These are phyloP conservation scores for Oreortyx pictus DNA, from an alignment of 2,797 vertebrate species.

Conservation along the genomic window DNA sequence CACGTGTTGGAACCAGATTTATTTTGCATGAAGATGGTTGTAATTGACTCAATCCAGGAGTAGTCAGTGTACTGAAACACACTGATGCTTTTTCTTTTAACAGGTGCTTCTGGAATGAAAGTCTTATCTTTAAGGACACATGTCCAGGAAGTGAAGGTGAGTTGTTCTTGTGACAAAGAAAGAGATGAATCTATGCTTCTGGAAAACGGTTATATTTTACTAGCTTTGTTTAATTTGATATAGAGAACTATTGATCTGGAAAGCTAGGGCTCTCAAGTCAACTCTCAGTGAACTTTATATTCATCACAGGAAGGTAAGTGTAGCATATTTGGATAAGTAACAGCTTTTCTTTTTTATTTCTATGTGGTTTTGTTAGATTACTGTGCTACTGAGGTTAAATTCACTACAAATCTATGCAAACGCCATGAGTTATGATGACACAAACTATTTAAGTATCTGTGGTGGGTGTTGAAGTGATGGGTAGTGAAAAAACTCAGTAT, in stretches of 20 bases:
- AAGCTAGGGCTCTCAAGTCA: background rate
- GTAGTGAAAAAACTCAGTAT: background rate
- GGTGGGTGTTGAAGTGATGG: background rate
- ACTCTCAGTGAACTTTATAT: background rate
- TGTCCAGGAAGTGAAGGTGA: constrained; percentile 27
- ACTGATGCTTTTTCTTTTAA: background rate
- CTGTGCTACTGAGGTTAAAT: background rate
- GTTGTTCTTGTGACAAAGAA: background rate
- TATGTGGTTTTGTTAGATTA: background rate
- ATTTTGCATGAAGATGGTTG: background rate
- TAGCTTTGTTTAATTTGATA: background rate
- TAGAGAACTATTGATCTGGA: background rate
- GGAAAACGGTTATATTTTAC: background rate
- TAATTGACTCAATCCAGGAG: background rate
- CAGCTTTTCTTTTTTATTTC: background rate
- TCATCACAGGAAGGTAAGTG: background rate
- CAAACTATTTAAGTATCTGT: background rate
- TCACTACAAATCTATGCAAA: background rate
- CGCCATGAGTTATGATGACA: background rate
- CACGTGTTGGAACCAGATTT: background rate
- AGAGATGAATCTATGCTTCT: background rate
- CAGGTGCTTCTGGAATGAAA: background rate
- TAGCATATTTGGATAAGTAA: background rate
- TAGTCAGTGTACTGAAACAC: background rate
- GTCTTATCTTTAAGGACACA: background rate